These are phyloP conservation scores for Dexiosoma caninum DNA, from an alignment of 2,888 invertebrate species.

Conservation along the genomic window DNA sequence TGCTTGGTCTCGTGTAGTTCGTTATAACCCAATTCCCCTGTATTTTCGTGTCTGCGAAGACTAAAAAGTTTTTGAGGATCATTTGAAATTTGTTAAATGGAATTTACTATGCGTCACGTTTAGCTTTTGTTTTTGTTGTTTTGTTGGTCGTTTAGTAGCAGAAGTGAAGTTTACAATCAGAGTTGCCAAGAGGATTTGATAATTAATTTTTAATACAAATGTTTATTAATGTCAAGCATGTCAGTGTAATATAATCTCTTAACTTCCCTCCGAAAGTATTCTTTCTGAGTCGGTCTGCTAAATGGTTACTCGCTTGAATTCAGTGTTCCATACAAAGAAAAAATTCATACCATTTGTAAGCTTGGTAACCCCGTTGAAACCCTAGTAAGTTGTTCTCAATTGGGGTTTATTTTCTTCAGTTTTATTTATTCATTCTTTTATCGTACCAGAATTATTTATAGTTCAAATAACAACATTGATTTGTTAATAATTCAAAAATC, in stretches of 20 bases:
- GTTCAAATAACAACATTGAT: slow-evolving; percentile 36
- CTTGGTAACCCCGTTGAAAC: slow-evolving; percentile 37
- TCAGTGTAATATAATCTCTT: too few relatives aligned
- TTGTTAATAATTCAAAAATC: slow-evolving; percentile 42
- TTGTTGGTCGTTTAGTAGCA: not conserved
- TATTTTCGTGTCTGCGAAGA: not conserved
- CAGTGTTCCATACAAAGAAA: too few relatives aligned
- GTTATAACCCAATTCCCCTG: too few relatives aligned
- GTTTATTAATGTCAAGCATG: too few relatives aligned
- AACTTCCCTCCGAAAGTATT: too few relatives aligned
- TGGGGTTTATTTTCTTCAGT: not conserved
- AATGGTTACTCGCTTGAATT: too few relatives aligned
- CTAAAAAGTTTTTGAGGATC: slow-evolving; percentile 32
- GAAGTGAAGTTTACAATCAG: not conserved
- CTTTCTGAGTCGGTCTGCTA: too few relatives aligned
- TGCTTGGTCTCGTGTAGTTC: too few relatives aligned
- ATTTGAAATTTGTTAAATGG: slow-evolving; percentile 36
- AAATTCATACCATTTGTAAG: not conserved
- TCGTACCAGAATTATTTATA: slow-evolving; percentile 29
- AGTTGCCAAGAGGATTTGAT: too few relatives aligned
- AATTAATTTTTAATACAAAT: too few relatives aligned
- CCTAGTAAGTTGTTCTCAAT: slow-evolving; percentile 6
- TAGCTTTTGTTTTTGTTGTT: slow-evolving; percentile 24
- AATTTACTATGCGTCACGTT: slow-evolving; percentile 59
- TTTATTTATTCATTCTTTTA: not conserved